Base-by-base conservation (phyloP, 1,140 invertebrate genomes). In the Tetragonula clypearis region DNA sequence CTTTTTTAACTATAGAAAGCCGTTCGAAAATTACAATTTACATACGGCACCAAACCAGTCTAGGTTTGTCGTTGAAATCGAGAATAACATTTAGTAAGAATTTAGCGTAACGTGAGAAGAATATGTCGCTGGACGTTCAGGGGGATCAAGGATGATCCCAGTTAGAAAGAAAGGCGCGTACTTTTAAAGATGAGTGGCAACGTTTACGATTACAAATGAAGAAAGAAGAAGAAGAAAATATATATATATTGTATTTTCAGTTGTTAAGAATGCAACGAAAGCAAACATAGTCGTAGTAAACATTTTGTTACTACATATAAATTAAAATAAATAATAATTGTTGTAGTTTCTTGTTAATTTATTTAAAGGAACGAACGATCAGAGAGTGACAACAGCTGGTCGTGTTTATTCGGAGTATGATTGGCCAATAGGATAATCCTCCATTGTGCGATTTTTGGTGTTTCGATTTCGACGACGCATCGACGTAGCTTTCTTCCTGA, bases 401-500 rank as follows among this genome's bases (percentile, higher is more conserved):
- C 23, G 17, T 5, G 21, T 41, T 68, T 12, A 12, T 53, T 26
- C 26, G 15, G 49, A 72, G 41, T 49, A 72, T 79, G 66, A 68
- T 84, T 62, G 66, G 41, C 5, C 41, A 71, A 79, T 79, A 8
- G 56, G 1, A n/a, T 35, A 8, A 49, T 49, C 41, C 55, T 0
- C 2, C 62, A 2, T 56, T 8, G 4, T 35, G 8, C 49, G 21
- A 53, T 26, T 35, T 49, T 41, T 0, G 60, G 11, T 4, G 68
- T 60, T 55, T n/a, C 30, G 19, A 66, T 69, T 66, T 56, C 12
- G 12, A 15, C 19, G 55, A 41, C 6, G 17, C 30, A 30, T 73
- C 60, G 49, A 76, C 58, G 19, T 55, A 19, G 78, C 82, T 88
- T 88, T 87, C 87, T 81, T 88, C 78, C 41, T 65, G 62, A 12